Evolutionary conservation across 2,888 invertebrate genomes (phyloP).

Genomic region (Catocala sponsa): DNA sequence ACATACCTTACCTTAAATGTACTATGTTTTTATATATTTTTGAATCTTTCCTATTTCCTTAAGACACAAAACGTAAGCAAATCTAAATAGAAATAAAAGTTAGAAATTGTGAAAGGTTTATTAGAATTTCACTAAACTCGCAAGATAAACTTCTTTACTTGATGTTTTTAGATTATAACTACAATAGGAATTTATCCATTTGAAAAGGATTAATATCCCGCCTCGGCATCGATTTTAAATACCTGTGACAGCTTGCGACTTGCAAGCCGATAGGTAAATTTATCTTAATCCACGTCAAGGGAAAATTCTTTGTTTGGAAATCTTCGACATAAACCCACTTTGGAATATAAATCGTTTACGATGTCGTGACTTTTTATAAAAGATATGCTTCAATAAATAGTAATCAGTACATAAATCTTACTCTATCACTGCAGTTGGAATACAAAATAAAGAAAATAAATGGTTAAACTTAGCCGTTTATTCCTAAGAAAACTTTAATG

Average conservation of each 20-base stretch:
- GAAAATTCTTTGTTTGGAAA: constrained; percentile 4
- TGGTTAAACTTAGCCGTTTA: neutral
- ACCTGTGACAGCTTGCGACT: constrained; percentile 13
- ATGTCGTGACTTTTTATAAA: neutral
- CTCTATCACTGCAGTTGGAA: too few species aligned
- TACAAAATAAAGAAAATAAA: too few species aligned
- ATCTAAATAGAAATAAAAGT: neutral
- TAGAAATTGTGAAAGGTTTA: neutral
- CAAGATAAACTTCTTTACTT: too few species aligned
- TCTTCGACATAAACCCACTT: neutral
- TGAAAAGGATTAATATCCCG: constrained; percentile 6
- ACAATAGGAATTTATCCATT: constrained; percentile 8
- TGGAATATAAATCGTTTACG: neutral
- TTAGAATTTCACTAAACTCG: too few species aligned
- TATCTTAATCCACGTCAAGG: constrained; percentile 12
- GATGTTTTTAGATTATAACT: too few species aligned
- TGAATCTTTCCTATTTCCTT: neutral
- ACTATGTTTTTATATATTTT: neutral
- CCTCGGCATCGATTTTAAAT: constrained; percentile 14
- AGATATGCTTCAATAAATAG: neutral
- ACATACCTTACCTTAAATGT: neutral
- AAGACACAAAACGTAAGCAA: neutral
- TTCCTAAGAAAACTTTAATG: neutral
- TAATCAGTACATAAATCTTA: too few species aligned
- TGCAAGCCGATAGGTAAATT: constrained; percentile 13